Evolutionary conservation across 2,113 vertebrate genomes (phyloP).

Genomic region (Myotis yumanensis): DNA sequence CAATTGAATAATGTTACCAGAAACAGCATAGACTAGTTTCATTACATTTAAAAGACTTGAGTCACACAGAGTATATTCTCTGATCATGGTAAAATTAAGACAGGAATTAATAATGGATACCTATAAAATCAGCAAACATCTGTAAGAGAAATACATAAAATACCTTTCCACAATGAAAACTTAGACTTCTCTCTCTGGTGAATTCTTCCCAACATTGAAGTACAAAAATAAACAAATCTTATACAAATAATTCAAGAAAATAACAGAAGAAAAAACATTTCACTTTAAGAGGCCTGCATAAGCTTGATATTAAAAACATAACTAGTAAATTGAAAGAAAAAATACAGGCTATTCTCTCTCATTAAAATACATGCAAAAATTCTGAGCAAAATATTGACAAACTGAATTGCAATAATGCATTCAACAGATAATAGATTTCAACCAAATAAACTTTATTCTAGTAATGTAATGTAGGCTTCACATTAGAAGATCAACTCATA

Average conservation of each 20-base stretch:
- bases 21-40: neutral
- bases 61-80: neutral
- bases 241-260: neutral
- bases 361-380: neutral
- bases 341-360: neutral
- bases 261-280: neutral
- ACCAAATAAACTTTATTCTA: neutral
- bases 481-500: no score
- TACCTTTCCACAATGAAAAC: neutral
- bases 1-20: neutral
- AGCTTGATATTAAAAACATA: neutral
- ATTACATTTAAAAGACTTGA: neutral
- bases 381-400: neutral
- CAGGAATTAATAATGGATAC: neutral
- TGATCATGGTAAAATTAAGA: neutral
- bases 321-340: neutral
- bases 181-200: neutral
- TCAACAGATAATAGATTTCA: neutral
- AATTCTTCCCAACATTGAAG: neutral
- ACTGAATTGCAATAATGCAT: neutral
- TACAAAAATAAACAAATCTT: neutral
- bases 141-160: neutral
- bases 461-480: no score
- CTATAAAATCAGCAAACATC: neutral
- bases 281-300: neutral